phyloP scores from a whole-genome alignment of 2,797 vertebrate genomes.

The Fringilla coelebs region DNA sequence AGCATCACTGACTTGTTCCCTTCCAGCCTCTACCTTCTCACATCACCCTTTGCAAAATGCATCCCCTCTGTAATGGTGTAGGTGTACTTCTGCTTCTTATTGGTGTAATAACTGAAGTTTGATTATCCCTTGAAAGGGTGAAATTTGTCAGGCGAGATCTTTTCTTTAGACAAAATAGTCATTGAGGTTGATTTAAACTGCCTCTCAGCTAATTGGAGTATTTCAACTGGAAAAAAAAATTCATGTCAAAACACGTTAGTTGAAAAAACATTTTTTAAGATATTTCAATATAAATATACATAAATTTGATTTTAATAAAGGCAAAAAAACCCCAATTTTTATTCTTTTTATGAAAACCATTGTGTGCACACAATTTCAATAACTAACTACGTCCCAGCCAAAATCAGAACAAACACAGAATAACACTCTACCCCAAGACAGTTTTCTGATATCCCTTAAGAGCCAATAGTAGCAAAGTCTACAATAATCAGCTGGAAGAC shows the following conservation, averaged over 20 bases:
- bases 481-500: not conserved
- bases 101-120: not conserved
- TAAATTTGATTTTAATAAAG: not conserved
- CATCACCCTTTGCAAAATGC: not conserved
- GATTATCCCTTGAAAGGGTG: not conserved
- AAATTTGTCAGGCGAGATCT: not conserved
- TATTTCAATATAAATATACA: not conserved
- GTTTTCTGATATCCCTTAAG: not conserved
- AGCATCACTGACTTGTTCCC: not conserved
- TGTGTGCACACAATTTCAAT: not conserved
- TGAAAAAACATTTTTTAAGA: not conserved
- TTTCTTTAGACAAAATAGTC: not conserved
- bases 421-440: not conserved
- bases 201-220: not conserved
- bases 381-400: not conserved
- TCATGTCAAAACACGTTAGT: not conserved
- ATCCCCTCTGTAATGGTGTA: not conserved
- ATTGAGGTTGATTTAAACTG: not conserved
- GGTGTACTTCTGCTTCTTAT: not conserved
- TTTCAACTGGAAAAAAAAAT: not conserved
- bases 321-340: not conserved
- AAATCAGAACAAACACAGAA: not conserved
- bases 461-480: not conserved
- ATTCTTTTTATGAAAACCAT: not conserved
- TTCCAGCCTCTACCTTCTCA: not conserved